A percentile compares a stretch with the other conserved stretches of the same genome.
These are phyloP conservation scores for Avahi laniger DNA, from an alignment of 2,797 vertebrate species.

Conservation along the genomic window DNA sequence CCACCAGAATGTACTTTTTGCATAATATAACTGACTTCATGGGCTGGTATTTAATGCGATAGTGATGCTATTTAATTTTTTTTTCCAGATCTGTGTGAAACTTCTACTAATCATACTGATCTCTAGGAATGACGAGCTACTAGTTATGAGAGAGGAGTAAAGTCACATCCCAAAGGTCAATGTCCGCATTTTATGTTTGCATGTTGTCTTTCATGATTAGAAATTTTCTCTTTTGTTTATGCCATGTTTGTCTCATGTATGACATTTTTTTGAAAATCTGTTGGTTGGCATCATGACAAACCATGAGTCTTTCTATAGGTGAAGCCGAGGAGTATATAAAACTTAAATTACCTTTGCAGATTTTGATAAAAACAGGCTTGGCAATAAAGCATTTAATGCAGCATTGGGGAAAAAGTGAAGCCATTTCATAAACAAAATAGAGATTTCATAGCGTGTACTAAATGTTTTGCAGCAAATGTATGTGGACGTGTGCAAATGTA, in stretches of 20 bases:
- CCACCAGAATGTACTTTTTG: neutral
- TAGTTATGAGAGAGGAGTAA: slow-evolving; percentile 37
- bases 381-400: neutral
- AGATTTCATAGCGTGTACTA: neutral
- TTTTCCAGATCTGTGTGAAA: slow-evolving; percentile 83
- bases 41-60: neutral
- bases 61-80: slow-evolving; percentile 43
- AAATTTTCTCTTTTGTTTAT: neutral
- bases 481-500: accelerated
- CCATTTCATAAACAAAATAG: neutral
- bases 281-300: neutral
- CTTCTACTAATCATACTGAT: slow-evolving; percentile 73
- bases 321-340: neutral
- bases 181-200: neutral
- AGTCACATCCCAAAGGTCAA: neutral
- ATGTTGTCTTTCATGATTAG: neutral
- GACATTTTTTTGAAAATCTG: neutral
- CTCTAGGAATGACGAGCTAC: slow-evolving; percentile 59
- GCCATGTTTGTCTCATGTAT: neutral
- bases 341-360: neutral
- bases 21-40: neutral
- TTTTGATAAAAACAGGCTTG: neutral
- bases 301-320: neutral
- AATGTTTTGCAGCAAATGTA: neutral
- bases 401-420: neutral